phyloP scores from a whole-genome alignment of 2,888 invertebrate species.

The Himalopsyche kuldschensis region DNA sequence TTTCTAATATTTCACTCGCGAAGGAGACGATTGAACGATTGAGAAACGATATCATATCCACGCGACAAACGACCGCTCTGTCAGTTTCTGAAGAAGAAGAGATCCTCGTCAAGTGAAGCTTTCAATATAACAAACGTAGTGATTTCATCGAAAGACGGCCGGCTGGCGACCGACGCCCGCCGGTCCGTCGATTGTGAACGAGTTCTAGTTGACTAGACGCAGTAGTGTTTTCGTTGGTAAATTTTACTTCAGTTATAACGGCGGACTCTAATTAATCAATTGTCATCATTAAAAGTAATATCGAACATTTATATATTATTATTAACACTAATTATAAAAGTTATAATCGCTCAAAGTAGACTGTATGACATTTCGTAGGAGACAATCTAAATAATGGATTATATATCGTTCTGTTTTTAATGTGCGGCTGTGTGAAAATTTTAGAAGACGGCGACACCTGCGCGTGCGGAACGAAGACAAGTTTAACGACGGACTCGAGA shows the following conservation, averaged over 20 bases:
- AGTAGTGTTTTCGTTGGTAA: neutral
- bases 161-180: neutral
- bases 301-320: neutral
- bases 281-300: neutral
- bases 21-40: neutral
- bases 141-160: neutral
- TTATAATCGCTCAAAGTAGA: neutral
- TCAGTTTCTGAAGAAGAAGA: too few species aligned
- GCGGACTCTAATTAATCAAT: neutral
- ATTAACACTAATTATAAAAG: neutral
- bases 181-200: neutral
- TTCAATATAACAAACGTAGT: neutral
- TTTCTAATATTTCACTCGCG: neutral
- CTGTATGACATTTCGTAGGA: neutral
- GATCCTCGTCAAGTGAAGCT: neutral
- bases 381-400: neutral
- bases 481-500: neutral
- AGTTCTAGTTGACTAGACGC: neutral
- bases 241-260: neutral
- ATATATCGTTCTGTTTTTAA: neutral
- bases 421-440: neutral
- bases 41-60: neutral
- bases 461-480: neutral
- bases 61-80: neutral
- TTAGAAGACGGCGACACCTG: neutral